A percentile compares a stretch with the other conserved stretches of the same genome.
Evolutionary conservation across 2,113 vertebrate genomes (phyloP).

Genomic region (Phalacrocorax pelagicus): DNA sequence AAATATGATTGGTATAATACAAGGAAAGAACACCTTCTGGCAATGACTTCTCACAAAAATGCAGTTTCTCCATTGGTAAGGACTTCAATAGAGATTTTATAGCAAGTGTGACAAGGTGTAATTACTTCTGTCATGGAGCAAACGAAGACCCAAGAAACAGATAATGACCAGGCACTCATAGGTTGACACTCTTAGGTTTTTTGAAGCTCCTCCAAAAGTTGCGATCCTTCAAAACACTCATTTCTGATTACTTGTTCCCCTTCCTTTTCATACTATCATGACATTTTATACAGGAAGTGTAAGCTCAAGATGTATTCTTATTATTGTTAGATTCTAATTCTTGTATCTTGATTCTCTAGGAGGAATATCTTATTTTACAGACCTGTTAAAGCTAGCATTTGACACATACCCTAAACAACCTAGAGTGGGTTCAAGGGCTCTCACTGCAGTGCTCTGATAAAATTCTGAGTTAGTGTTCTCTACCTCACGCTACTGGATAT

Average conservation of each 20-base stretch:
- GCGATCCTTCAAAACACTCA: background rate
- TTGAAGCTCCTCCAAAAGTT: background rate
- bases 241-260: background rate
- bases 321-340: background rate
- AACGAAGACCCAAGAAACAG: background rate
- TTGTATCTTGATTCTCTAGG: background rate
- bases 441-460: background rate
- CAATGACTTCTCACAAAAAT: background rate
- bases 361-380: background rate
- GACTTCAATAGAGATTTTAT: background rate
- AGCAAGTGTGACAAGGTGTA: background rate
- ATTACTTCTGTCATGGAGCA: background rate
- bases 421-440: background rate
- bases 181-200: background rate
- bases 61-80: background rate
- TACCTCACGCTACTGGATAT: background rate
- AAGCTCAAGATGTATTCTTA: background rate
- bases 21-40: background rate
- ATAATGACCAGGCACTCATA: background rate
- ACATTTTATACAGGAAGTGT: background rate
- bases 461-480: background rate
- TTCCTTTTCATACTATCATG: background rate
- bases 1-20: background rate
- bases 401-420: background rate
- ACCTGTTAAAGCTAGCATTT: background rate